phyloP scores from a whole-genome alignment of 2,797 vertebrate genomes.

The Cryptoprocta ferox region DNA sequence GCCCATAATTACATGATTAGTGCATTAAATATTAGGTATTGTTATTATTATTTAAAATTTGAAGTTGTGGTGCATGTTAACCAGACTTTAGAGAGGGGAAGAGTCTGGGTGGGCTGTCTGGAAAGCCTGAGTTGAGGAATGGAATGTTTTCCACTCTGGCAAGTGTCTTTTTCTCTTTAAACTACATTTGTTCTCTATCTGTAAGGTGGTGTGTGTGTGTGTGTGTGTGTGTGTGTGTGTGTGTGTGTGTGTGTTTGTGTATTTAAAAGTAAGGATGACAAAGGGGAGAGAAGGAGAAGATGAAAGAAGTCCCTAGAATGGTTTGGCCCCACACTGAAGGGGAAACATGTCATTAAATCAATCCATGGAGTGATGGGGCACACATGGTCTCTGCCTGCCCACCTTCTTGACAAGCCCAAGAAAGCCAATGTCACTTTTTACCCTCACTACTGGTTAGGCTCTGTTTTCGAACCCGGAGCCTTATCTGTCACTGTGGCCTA shows the following conservation, averaged over 20 bases:
- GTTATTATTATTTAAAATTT: not conserved
- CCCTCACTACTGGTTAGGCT: not conserved
- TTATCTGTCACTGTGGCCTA: not conserved
- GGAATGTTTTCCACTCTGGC: not conserved
- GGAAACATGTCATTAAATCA: not conserved
- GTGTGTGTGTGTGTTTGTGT: not conserved
- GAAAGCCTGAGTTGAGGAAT: not conserved
- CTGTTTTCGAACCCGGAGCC: not conserved
- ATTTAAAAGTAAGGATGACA: not conserved
- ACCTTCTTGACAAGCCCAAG: not conserved
- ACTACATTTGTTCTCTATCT: not conserved
- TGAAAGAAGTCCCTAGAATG: not conserved
- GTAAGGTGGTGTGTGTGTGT: not conserved
- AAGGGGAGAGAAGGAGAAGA: not conserved
- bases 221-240: not conserved
- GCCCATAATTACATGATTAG: not conserved
- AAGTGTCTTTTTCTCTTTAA: not conserved
- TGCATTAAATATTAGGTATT: not conserved
- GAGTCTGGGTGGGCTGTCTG: not conserved
- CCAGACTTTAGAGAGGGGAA: not conserved
- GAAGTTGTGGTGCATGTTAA: not conserved
- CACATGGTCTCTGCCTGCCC: not conserved
- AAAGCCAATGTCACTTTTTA: not conserved
- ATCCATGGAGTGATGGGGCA: not conserved
- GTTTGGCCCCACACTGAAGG: not conserved